Percentiles rank a stretch among this genome's conserved stretches.
Evolutionary conservation across 2,888 invertebrate genomes (phyloP).

Genomic region (Mythimna albipuncta): DNA sequence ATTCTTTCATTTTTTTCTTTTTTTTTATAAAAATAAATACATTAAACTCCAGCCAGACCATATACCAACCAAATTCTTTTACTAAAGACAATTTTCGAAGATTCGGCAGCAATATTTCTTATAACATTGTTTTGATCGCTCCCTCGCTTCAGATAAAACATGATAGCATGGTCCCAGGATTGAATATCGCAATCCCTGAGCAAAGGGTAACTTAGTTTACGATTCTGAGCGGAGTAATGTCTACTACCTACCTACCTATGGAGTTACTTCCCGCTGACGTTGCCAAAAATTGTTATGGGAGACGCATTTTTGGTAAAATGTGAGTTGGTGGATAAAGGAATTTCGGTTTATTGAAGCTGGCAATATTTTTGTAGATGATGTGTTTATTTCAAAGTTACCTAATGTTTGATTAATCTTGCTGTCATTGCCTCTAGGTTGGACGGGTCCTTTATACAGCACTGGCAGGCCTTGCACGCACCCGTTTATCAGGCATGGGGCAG

Average conservation of each 20-base stretch:
- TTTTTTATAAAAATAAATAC: not conserved
- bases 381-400: not conserved
- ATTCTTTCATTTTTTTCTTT: too few species aligned
- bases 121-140: conserved; percentile 50
- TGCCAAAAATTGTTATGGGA: conserved; percentile 21
- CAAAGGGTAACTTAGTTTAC: conserved; percentile 52
- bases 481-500: too few species aligned
- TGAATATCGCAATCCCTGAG: conserved; percentile 49
- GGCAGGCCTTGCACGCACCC: too few species aligned
- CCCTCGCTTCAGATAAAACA: conserved; percentile 45
- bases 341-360: not conserved
- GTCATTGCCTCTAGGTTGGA: too few species aligned
- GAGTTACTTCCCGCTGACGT: conserved; percentile 17
- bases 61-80: not conserved
- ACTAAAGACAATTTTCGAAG: conserved; percentile 9
- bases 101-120: conserved; percentile 41
- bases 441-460: too few species aligned
- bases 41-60: not conserved
- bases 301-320: conserved; percentile 21
- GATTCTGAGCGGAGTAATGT: conserved; percentile 40
- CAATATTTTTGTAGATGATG: not conserved
- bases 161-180: conserved; percentile 47
- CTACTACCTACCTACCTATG: conserved; percentile 18
- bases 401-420: too few species aligned
- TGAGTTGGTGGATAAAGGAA: not conserved